Evolutionary conservation across 2,888 invertebrate species (phyloP).

Genomic region (Campoletis raptor): DNA sequence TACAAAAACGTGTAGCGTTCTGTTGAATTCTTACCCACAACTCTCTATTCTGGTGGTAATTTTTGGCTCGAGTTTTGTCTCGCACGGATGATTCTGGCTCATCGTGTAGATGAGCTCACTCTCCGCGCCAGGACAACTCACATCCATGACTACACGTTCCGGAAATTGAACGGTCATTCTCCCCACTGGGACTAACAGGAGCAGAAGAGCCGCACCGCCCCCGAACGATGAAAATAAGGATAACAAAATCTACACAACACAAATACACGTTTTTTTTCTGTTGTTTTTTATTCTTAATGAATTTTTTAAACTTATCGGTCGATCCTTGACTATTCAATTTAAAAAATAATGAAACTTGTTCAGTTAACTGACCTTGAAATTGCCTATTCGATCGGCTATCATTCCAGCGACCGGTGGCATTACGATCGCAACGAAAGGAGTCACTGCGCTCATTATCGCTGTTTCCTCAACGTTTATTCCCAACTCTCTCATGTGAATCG

Average conservation of each 20-base stretch:
- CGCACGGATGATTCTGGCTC: slow-evolving; percentile 79
- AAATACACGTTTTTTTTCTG: slow-evolving; percentile 85
- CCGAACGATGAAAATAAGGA: slow-evolving; percentile 89
- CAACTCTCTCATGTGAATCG: slow-evolving; percentile 92
- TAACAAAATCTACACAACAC: slow-evolving; percentile 88
- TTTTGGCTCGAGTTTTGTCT: slow-evolving; percentile 74
- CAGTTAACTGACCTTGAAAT: slow-evolving; percentile 88
- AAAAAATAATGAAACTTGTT: background rate
- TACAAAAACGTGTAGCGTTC: background rate
- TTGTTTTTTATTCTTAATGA: background rate
- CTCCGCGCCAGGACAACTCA: slow-evolving; percentile 85
- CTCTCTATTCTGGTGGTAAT: slow-evolving; percentile 78
- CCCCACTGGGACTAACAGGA: slow-evolving; percentile 90
- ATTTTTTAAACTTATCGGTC: background rate
- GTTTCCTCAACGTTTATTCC: slow-evolving; percentile 93
- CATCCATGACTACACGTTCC: slow-evolving; percentile 87
- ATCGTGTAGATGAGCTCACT: slow-evolving; percentile 77
- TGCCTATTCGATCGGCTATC: slow-evolving; percentile 92
- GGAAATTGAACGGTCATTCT: slow-evolving; percentile 89
- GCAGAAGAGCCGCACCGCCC: slow-evolving; percentile 88
- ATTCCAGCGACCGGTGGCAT: slow-evolving; percentile 92
- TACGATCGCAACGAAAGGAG: slow-evolving; percentile 90
- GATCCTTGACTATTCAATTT: background rate
- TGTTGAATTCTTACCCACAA: slow-evolving; percentile 78
- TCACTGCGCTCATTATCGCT: slow-evolving; percentile 92